phyloP scores from a whole-genome alignment of 2,113 vertebrate species.

The Brachyhypopomus occidentalis region DNA sequence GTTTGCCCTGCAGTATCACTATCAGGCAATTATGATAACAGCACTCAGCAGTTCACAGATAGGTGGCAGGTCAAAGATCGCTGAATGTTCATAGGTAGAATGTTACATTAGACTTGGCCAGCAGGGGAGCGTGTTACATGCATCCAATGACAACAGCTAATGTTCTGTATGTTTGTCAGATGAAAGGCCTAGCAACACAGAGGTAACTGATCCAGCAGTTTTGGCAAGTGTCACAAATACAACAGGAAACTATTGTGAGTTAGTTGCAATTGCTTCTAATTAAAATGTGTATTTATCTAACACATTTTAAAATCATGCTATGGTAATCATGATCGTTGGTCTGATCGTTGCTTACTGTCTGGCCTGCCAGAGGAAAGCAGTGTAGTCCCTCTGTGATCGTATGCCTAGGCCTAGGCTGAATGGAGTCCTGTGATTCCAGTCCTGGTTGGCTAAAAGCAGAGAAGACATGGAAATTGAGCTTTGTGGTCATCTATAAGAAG shows the following conservation, averaged over 20 bases:
- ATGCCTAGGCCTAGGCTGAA: slow-evolving; percentile 57
- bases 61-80: neutral
- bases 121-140: neutral
- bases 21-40: neutral
- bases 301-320: neutral
- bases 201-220: too few species aligned
- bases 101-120: neutral
- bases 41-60: neutral
- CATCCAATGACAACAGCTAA: neutral
- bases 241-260: neutral
- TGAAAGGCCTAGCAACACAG: neutral
- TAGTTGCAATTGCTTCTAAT: neutral
- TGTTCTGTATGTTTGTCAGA: neutral
- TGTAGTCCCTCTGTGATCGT: slow-evolving; percentile 58
- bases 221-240: neutral
- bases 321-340: neutral
- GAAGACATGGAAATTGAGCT: neutral
- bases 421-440: slow-evolving; percentile 61
- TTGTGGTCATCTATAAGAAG: neutral
- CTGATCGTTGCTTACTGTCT: slow-evolving; percentile 63
- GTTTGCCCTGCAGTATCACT: neutral
- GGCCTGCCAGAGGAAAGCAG: slow-evolving; percentile 63
- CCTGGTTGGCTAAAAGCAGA: slow-evolving; percentile 62
- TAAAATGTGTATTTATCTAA: neutral
- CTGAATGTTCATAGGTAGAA: neutral